Conservation (phyloP, 2,797 vertebrate genomes). For the Harpagifer antarcticus region DNA sequence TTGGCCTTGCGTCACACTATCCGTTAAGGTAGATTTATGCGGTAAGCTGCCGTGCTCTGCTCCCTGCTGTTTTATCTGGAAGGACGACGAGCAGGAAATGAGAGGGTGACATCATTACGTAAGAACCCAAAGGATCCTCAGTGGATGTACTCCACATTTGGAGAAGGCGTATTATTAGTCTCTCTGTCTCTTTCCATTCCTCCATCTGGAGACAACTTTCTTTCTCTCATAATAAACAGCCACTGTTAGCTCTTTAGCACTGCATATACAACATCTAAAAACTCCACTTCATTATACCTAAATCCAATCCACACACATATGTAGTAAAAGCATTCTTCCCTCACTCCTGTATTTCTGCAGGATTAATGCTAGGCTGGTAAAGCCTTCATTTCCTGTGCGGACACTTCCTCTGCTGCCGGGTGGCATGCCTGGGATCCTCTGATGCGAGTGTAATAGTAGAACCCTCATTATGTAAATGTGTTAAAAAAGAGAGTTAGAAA, state of each 20-base stretch:
- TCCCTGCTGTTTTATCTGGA: slow-evolving; percentile 51
- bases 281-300: background rate
- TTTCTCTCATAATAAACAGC: slow-evolving; percentile 17
- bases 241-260: background rate
- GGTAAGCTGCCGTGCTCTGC: slow-evolving; percentile 40
- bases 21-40: slow-evolving; percentile 67
- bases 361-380: slow-evolving; percentile 43
- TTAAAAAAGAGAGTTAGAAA: background rate
- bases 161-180: slow-evolving; percentile 58
- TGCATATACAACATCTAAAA: slow-evolving; percentile 7
- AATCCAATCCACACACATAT: background rate
- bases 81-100: slow-evolving; percentile 65
- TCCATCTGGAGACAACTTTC: slow-evolving; percentile 33
- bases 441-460: slow-evolving; percentile 10
- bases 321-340: slow-evolving; percentile 1
- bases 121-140: slow-evolving; percentile 65
- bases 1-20: slow-evolving; percentile 41
- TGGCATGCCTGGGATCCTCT: slow-evolving; percentile 24
- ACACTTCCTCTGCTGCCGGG: slow-evolving; percentile 46
- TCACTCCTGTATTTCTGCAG: slow-evolving; percentile 23
- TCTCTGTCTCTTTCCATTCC: slow-evolving; percentile 27
- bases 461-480: slow-evolving; percentile 30
- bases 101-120: slow-evolving; percentile 77
- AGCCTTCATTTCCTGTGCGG: slow-evolving; percentile 62
- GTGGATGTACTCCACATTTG: slow-evolving; percentile 71